Base-by-base conservation (phyloP, 2,113 vertebrate species). In the Fregetta grallaria region DNA sequence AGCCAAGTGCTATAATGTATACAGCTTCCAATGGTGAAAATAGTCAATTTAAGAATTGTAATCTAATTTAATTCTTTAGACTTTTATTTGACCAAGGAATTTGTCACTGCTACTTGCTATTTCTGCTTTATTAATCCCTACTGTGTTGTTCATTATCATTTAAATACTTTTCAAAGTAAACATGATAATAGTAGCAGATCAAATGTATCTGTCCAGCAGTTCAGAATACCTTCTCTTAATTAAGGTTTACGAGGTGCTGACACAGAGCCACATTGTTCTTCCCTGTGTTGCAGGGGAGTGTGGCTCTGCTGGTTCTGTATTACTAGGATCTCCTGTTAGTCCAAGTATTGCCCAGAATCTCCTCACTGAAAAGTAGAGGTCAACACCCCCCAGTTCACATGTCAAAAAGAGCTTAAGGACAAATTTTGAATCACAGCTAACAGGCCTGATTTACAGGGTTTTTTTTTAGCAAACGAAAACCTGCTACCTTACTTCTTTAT, bases 251-350 rank as follows among this genome's bases (percentile, higher is more conserved):
- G 3, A 38, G 44, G 10, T 52, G 40, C 34, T 70, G 61, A 25
- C 40, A 50, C 12, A 44, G 47, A 47, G 15, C 20, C 45, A 40
- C 3, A 1, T 38, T 0, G 1, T 49, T 85, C 62, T 38, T 68
- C 14, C 34, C 15, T 0, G 1, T 8, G 6, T 53, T 67, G 42
- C 38, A 78, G n/a, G 21, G 40, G 6, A 74, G 40, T 1, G 0
- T 45, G 44, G 22, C 21, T 53, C 25, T 61, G 11, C 30, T 77
- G 29, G 11, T 63, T 74, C n/a, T 27, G 1, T 19, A 5, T 36
- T 71, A 50, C 32, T 49, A 40, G 11, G 34, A 23, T 59, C 15
- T 61, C 61, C 45, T 38, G 3, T 45, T 71, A 65, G 29, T 58
- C 12, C 61, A 49, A 25, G 10, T 26, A 30, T 11, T 38, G 26